Evolutionary conservation across 2,113 vertebrate genomes (phyloP).

Genomic region (Butastur rufipennis): DNA sequence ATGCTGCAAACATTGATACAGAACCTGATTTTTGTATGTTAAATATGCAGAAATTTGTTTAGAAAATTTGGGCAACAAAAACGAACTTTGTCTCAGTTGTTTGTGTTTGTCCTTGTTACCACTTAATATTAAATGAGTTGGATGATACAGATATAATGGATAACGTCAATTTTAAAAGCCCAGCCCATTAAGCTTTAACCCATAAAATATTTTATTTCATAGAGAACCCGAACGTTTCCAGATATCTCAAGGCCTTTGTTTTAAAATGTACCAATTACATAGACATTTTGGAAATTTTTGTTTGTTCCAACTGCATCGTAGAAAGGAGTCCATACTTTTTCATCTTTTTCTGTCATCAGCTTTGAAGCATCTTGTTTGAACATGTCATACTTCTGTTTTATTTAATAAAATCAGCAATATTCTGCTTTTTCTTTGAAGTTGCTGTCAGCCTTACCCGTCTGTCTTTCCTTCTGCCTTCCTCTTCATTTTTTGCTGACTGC

Average conservation of each 20-base stretch:
- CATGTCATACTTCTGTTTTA: not conserved
- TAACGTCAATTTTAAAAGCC: not conserved
- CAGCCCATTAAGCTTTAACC: not conserved
- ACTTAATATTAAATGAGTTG: not conserved
- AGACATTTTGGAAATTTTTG: not conserved
- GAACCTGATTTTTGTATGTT: not conserved
- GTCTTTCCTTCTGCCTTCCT: slow-evolving; percentile 48
- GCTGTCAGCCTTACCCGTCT: slow-evolving; percentile 38
- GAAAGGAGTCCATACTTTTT: not conserved
- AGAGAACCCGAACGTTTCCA: not conserved
- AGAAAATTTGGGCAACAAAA: not conserved
- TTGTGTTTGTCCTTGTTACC: slow-evolving; percentile 4
- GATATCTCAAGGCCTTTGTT: not conserved
- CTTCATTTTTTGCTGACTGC: slow-evolving; percentile 63
- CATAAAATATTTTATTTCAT: not conserved
- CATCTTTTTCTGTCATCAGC: slow-evolving; percentile 10
- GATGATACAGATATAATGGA: not conserved
- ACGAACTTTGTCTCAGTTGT: not conserved
- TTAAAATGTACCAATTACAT: not conserved
- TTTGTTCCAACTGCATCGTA: not conserved
- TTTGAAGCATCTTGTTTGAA: slow-evolving; percentile 2
- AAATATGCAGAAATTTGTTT: not conserved
- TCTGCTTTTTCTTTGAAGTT: slow-evolving; percentile 16
- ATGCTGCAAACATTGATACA: not conserved
- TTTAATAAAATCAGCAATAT: slow-evolving; percentile 25